These are phyloP conservation scores for Gonatopus flavifemur DNA, from an alignment of 1,140 invertebrate genomes.

Conservation along the genomic window DNA sequence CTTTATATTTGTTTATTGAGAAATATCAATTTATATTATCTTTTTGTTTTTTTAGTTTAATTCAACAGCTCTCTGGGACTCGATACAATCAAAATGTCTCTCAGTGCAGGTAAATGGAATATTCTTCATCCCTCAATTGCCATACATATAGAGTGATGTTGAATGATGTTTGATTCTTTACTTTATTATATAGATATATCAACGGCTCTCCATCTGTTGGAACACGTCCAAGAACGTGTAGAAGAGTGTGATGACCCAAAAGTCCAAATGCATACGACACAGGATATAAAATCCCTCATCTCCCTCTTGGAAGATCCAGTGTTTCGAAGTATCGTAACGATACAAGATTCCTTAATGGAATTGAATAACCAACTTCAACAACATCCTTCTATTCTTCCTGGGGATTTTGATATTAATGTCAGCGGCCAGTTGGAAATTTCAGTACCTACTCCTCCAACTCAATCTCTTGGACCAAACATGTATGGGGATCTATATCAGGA, in stretches of 20 bases:
- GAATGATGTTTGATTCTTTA: background rate
- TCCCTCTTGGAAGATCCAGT: slow-evolving; percentile 89
- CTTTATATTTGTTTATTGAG: too few species aligned
- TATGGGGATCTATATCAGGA: slow-evolving; percentile 53
- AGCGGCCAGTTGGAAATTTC: slow-evolving; percentile 68
- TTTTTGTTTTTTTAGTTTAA: too few species aligned
- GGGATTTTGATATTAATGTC: slow-evolving; percentile 86
- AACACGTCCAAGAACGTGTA: slow-evolving; percentile 63
- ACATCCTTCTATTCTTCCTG: slow-evolving; percentile 88
- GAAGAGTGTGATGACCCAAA: slow-evolving; percentile 61
- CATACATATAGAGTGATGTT: too few species aligned
- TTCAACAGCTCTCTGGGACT: too few species aligned
- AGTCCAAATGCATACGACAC: slow-evolving; percentile 69
- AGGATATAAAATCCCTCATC: slow-evolving; percentile 85
- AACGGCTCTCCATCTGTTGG: slow-evolving; percentile 64
- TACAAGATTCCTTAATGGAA: slow-evolving; percentile 84
- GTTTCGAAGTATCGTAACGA: slow-evolving; percentile 86
- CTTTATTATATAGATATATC: slow-evolving; percentile 55
- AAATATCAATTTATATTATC: too few species aligned
- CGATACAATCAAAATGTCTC: slow-evolving; percentile 34
- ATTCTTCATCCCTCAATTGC: too few species aligned
- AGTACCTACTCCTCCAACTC: slow-evolving; percentile 52
- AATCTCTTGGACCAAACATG: slow-evolving; percentile 49
- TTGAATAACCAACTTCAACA: slow-evolving; percentile 78
- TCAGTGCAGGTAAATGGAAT: slow-evolving; percentile 39